Base-by-base conservation (phyloP, 1,140 invertebrate genomes). In the Trachymyrmex septentrionalis region DNA sequence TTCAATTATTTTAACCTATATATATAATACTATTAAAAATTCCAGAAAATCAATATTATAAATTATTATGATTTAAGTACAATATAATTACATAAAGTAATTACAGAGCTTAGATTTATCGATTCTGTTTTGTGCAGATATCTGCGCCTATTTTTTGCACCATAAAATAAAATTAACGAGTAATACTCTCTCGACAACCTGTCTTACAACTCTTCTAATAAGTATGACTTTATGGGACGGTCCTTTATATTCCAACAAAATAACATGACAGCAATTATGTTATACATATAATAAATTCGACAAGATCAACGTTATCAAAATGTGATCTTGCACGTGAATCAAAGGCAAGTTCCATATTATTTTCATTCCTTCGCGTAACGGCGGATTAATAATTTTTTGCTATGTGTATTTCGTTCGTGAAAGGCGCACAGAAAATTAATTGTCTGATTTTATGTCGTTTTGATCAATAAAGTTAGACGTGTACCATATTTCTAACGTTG, bases 121-220 rank as follows among this genome's bases (percentile, higher is more conserved):
- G 3, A 27, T 27, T 77, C 10, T 27, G 10, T 77, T 63, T 64
- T 21, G 30, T 57, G 16, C 12, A 71, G 86, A 71, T 14, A 30
- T 67, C 16, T 7, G 21, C n/a, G 48, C 0, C 10, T 50, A 44
- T 87, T 16, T 7, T 73, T 82, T 21, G 9, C 4, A 12, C 10
- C 27, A 50, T 55, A 55, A 87, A 84, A 71, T 76, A 24, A 72
- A 64, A 87, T 88, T 59, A 85, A 77, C 16, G 69, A 27, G 71
- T 71, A 84, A 84, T 88, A 80, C 73, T 75, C 72, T 85, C 66
- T 59, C 76, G n/a, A 63, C 59, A 59, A 84, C 50, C 27, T 76
- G 63, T 86, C 85, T 67, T 69, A 38, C 86, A 86, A 86, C 59
- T 81, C 53, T 64, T 81, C 50, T 38, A 44, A 16, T 38, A 16